Percentiles rank a stretch among this genome's conserved stretches.
Conservation (phyloP, 2,888 invertebrate genomes). For the Drosophila kambysellisi region DNA sequence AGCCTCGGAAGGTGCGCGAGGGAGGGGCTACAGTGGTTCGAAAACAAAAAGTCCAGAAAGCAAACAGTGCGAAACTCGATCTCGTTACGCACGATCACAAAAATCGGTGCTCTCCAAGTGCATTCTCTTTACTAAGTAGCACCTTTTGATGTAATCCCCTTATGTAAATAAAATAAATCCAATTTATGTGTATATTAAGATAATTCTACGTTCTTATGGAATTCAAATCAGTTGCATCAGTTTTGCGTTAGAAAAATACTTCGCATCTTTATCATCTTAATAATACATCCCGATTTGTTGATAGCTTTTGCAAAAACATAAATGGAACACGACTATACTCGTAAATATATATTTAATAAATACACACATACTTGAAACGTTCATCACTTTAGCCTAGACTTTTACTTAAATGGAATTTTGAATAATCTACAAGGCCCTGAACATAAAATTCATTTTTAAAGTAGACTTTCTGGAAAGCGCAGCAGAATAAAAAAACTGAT, state of each 20-base stretch:
- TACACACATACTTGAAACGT: neutral
- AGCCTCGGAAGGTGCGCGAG: fast-evolving
- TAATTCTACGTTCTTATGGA: neutral
- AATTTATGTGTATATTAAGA: neutral
- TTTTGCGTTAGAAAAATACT: neutral
- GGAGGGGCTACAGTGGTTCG: neutral
- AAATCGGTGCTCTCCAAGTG: neutral
- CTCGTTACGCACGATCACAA: too few species aligned
- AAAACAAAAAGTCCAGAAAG: neutral
- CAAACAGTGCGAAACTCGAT: neutral
- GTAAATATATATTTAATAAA: too few species aligned
- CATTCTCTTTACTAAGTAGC: neutral
- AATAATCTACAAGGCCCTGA: too few species aligned
- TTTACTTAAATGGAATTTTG: neutral
- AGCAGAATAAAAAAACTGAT: slow-evolving; percentile 21
- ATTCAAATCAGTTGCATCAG: neutral
- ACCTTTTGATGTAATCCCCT: neutral
- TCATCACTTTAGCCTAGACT: slow-evolving; percentile 10
- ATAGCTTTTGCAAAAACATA: neutral
- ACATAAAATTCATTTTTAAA: slow-evolving; percentile 1
- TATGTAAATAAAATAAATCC: neutral
- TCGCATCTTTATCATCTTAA: neutral
- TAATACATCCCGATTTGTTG: neutral
- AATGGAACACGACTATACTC: neutral
- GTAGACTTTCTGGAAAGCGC: slow-evolving; percentile 12